Evolutionary conservation across 2,888 invertebrate genomes (phyloP).

Genomic region (Drosophila sordidula): DNA sequence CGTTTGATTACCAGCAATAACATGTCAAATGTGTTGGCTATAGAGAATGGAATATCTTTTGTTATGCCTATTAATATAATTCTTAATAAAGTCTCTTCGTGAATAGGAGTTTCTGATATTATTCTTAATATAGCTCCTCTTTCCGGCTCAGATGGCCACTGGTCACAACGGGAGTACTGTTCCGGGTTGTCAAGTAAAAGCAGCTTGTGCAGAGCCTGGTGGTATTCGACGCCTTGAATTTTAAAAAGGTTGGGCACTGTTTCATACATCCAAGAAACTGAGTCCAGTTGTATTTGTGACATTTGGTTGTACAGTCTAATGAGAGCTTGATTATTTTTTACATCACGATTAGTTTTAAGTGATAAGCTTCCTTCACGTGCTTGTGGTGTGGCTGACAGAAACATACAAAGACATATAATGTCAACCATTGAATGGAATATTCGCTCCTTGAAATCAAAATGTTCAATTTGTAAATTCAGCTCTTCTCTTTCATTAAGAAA

Average conservation of each 20-base stretch:
- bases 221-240: slow-evolving; percentile 90
- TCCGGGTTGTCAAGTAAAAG: slow-evolving; percentile 92
- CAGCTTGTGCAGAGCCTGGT: slow-evolving; percentile 92
- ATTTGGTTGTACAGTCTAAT: slow-evolving; percentile 84
- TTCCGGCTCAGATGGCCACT: slow-evolving; percentile 97
- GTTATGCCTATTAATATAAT: slow-evolving; percentile 91
- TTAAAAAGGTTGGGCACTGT: slow-evolving; percentile 91
- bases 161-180: slow-evolving; percentile 92
- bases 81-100: slow-evolving; percentile 93
- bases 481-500: slow-evolving; percentile 88
- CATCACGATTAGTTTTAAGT: slow-evolving; percentile 86
- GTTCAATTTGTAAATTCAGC: slow-evolving; percentile 87
- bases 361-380: slow-evolving; percentile 89
- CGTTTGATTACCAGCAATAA: slow-evolving; percentile 93
- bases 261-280: slow-evolving; percentile 95
- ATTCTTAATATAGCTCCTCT: slow-evolving; percentile 91
- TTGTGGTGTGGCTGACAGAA: slow-evolving; percentile 90
- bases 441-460: slow-evolving; percentile 91
- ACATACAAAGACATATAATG: slow-evolving; percentile 93
- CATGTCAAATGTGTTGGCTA: slow-evolving; percentile 94
- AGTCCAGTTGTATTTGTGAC: slow-evolving; percentile 92
- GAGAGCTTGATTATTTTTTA: slow-evolving; percentile 80
- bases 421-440: slow-evolving; percentile 94
- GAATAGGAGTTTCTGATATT: slow-evolving; percentile 94
- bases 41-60: slow-evolving; percentile 92